phyloP scores from a whole-genome alignment of 2,113 vertebrate genomes.

The Tachysurus fulvidraco region DNA sequence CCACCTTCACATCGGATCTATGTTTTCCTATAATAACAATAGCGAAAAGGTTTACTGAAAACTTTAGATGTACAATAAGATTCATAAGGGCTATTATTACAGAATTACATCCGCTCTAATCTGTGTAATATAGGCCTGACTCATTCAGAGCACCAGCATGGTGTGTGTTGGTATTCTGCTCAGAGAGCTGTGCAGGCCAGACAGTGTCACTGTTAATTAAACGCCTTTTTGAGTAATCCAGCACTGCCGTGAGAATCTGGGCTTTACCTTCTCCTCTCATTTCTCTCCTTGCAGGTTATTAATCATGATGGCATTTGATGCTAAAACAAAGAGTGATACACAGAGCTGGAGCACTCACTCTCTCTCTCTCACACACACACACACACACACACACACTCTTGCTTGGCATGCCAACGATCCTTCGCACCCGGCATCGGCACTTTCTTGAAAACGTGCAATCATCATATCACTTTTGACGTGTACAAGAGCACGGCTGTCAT shows the following conservation, averaged over 20 bases:
- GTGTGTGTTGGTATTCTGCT: constrained; percentile 74
- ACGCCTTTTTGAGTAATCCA: constrained; percentile 79
- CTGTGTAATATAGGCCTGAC: background rate
- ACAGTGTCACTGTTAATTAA: constrained; percentile 87
- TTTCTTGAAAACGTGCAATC: constrained; percentile 28
- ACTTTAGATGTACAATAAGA: background rate
- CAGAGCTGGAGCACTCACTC: background rate
- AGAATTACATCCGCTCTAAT: constrained; percentile 15
- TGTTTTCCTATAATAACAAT: background rate
- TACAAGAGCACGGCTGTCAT: constrained; percentile 24
- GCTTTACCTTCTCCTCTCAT: constrained; percentile 37
- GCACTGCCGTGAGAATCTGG: constrained; percentile 17
- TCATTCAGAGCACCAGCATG: background rate
- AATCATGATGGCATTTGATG: constrained; percentile 68
- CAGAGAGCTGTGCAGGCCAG: constrained; percentile 68
- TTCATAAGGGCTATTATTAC: background rate
- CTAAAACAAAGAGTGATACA: constrained; percentile 44
- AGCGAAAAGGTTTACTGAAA: background rate
- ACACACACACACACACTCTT: background rate
- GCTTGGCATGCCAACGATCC: background rate
- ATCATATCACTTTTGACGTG: constrained; percentile 33
- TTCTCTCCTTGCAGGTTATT: constrained; percentile 76
- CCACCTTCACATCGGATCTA: background rate
- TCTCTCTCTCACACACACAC: background rate
- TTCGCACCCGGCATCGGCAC: background rate